Evolutionary conservation across 2,888 invertebrate species (phyloP).

Genomic region (Parthenolecanium corni): DNA sequence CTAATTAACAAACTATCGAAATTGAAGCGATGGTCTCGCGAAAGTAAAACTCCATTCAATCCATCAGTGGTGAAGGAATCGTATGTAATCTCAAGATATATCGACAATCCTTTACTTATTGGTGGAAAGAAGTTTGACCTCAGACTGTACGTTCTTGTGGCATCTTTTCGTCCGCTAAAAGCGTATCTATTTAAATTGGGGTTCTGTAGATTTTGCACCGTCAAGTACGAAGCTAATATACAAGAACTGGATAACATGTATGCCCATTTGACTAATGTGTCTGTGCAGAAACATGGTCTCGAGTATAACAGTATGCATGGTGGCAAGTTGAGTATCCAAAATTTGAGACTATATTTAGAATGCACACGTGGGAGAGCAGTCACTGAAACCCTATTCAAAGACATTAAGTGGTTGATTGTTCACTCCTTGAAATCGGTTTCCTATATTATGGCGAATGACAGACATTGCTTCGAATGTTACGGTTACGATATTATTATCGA

Average conservation of each 20-base stretch:
- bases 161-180: constrained; percentile 84
- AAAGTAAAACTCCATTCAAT: constrained; percentile 73
- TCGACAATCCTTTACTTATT: constrained; percentile 86
- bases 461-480: constrained; percentile 87
- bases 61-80: constrained; percentile 72
- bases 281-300: constrained; percentile 93
- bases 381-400: constrained; percentile 76
- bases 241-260: constrained; percentile 84
- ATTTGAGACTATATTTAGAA: constrained; percentile 77
- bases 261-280: constrained; percentile 90
- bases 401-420: constrained; percentile 79
- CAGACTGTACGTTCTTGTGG: constrained; percentile 80
- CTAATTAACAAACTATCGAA: constrained; percentile 90
- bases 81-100: constrained; percentile 92
- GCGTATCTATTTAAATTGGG: constrained; percentile 85
- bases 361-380: constrained; percentile 70
- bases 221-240: constrained; percentile 82
- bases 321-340: constrained; percentile 87
- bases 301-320: constrained; percentile 91
- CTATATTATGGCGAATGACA: constrained; percentile 83
- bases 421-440: constrained; percentile 88
- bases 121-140: constrained; percentile 95
- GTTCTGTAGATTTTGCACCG: constrained; percentile 91
- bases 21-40: constrained; percentile 78
- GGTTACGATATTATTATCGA: constrained; percentile 95